Base-by-base conservation (phyloP, 2,888 invertebrate species). In the Tetrapedia diversipes region DNA sequence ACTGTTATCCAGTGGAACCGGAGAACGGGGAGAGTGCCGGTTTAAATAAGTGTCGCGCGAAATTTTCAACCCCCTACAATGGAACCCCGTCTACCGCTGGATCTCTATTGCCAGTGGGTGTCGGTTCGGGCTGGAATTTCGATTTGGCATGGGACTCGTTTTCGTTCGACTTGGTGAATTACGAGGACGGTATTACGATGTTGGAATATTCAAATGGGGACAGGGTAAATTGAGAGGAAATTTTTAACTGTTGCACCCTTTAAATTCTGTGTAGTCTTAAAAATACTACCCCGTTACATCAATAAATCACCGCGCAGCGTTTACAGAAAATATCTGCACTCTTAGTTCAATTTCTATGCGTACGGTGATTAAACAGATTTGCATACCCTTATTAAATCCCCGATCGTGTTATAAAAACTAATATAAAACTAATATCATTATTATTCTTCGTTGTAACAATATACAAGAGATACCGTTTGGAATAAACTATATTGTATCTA, bases 11-110 rank as follows among this genome's bases (percentile, higher is more conserved):
- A 63, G 72, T 53, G n/a, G n/a, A n/a, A n/a, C 51, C 2, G 59
- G 79, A 73, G 63, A 60, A 57, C 79, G 68, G 65, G 64, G n/a
- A n/a, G n/a, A n/a, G 68, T 49, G 7, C 64, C 41, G 72, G 81
- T 76, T 83, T 72, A 76, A 86, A 84, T 73, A 76, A 85, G 68
- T 16, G 72, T 37, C 41, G n/a, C 53, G 61, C 14, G 14, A 66
- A 69, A 80, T 68, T 57, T 79, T 61, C 47, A 10, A 27, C 39
- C 19, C 47, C 49, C 47, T n/a, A 14, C 32, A 57, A 19, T 47
- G 39, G 14, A 57, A 63, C 10, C 10, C 14, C 27, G 41, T 22
- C n/a, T n/a, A n/a, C n/a, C n/a, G n/a, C n/a, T n/a, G 16, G 34
- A 43, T 39, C 51, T 51, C 34, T 22, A 63, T 61, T 32, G 0